phyloP scores from a whole-genome alignment of 2,113 vertebrate genomes.

The Podilymbus podiceps region DNA sequence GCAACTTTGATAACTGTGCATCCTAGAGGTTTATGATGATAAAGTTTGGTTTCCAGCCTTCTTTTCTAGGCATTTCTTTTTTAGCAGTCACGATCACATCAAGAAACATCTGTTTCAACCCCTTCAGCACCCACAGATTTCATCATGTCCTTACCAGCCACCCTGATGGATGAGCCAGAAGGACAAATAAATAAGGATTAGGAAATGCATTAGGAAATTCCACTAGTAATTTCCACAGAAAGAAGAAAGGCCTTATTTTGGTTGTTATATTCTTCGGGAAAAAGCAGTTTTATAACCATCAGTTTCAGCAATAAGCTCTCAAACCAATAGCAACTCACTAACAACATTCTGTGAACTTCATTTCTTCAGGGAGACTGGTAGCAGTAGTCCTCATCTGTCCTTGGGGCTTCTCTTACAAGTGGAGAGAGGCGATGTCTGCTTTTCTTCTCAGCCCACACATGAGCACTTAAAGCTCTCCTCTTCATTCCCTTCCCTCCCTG shows the following conservation, averaged over 20 bases:
- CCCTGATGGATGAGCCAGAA: background rate
- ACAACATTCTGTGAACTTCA: background rate
- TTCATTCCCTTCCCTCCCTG: background rate
- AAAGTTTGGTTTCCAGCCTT: background rate
- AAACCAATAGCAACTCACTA: background rate
- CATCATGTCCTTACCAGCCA: background rate
- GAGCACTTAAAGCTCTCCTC: background rate
- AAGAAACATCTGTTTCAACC: background rate
- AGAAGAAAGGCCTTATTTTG: background rate
- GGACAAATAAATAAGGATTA: background rate
- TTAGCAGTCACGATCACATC: background rate
- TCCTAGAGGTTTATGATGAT: background rate
- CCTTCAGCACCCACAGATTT: background rate
- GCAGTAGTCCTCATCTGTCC: background rate
- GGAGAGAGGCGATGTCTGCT: background rate
- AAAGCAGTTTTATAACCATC: background rate
- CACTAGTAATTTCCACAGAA: background rate
- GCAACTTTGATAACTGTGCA: background rate
- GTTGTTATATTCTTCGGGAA: background rate
- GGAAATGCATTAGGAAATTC: background rate
- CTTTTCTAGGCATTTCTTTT: background rate
- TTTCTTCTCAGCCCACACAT: background rate
- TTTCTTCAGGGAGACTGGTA: background rate
- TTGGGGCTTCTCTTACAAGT: background rate
- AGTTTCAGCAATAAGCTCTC: background rate